phyloP scores from a whole-genome alignment of 2,113 vertebrate species.

The Excalfactoria chinensis region DNA sequence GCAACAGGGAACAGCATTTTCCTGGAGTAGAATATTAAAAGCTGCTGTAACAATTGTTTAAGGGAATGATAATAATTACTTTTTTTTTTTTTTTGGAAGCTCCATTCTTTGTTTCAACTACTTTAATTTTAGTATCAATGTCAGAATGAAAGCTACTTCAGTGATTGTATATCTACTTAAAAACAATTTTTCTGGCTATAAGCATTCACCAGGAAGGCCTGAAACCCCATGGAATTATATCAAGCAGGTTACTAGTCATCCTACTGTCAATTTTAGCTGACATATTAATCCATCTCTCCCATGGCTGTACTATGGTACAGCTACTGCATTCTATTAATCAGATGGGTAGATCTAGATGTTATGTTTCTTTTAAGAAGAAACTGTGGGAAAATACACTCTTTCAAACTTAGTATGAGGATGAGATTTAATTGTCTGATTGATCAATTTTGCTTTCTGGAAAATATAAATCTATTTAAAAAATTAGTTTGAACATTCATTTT shows the following conservation, averaged over 20 bases:
- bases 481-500: background rate
- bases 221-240: conserved; percentile 61
- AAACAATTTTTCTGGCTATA: background rate
- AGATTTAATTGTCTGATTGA: background rate
- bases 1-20: background rate
- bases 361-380: background rate
- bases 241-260: conserved; percentile 57
- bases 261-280: conserved; percentile 74
- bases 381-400: conserved; percentile 57
- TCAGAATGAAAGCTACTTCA: conserved; percentile 21
- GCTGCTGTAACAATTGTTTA: background rate
- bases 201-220: conserved; percentile 45
- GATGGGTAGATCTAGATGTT: conserved; percentile 7
- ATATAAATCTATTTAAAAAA: background rate
- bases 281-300: conserved; percentile 76
- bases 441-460: background rate
- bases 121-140: background rate
- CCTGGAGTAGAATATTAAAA: background rate
- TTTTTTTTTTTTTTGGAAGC: background rate
- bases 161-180: background rate
- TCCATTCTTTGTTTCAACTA: background rate
- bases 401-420: background rate
- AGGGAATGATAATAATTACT: background rate
- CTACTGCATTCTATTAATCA: conserved; percentile 61
- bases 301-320: conserved; percentile 46